Base-by-base conservation (phyloP, 64 coral and sea anemone genomes). In the Stichodactyla mertensii region DNA sequence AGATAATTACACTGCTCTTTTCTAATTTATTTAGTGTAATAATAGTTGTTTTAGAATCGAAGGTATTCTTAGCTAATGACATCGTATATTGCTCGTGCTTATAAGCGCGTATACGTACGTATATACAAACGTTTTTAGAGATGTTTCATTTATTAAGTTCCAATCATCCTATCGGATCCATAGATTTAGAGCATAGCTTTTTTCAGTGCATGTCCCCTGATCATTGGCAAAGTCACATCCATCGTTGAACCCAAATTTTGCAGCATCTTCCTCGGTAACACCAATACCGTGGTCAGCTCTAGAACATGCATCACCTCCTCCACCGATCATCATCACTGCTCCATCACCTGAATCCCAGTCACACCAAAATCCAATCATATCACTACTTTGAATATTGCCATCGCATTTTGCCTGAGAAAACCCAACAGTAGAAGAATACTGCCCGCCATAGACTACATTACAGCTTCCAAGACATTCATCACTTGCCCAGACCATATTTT, bases 321-420 rank as follows among this genome's bases (percentile, higher is more conserved):
- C 85, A 86, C 85, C 85, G 51, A 86, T 86, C 85, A 86, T 86
- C 85, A 86, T 69, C 58, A 86, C 85, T 45, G 85, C n/a, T 14
- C 85, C 85, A 86, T 86, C 85, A 64, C 85, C 85, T 28, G 4
- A 6, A 19, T 69, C 61, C 61, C 59, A 86, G 61, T 71, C 64
- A 86, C 85, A 86, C 85, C 85, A 86, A 52, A 86, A 86, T 18
- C 85, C 85, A 58, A 86, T 69, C 23, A 64, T 28, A 55, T 86
- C 64, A 45, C 85, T 86, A 23, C 20, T 86, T 28, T 86, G 85
- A 12, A 86, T 66, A 31, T 86, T 69, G 85, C 85, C 61, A 53
- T 58, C 71, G 61, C 85, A 86, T 14, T 22, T 18, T 28, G n/a
- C 27, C 31, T 86, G 61, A 14, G 57, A 45, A 69, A 86, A 86